phyloP scores from a whole-genome alignment of 2,888 invertebrate genomes.

The Arctia plantaginis region DNA sequence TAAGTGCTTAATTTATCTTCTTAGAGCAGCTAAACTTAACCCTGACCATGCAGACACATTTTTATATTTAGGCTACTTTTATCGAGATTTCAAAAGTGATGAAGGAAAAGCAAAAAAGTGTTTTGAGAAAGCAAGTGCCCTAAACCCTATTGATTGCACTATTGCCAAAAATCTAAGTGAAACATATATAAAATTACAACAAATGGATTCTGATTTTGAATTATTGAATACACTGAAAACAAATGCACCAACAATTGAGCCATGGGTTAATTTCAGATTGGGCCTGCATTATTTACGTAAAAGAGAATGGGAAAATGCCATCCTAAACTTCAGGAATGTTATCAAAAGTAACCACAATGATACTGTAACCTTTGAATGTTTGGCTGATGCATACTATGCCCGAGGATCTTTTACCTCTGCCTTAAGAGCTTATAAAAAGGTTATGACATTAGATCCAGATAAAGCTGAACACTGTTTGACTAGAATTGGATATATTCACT shows the following conservation, averaged over 20 bases:
- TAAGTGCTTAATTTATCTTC: slow-evolving; percentile 87
- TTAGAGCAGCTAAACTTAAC: slow-evolving; percentile 90
- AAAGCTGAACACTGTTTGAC: slow-evolving; percentile 89
- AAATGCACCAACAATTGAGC: slow-evolving; percentile 81
- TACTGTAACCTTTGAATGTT: slow-evolving; percentile 93
- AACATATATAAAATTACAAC: slow-evolving; percentile 89
- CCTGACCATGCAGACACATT: slow-evolving; percentile 92
- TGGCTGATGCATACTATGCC: slow-evolving; percentile 96
- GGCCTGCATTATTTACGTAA: slow-evolving; percentile 93
- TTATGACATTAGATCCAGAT: slow-evolving; percentile 88
- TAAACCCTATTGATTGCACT: slow-evolving; percentile 89
- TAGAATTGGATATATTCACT: slow-evolving; percentile 92
- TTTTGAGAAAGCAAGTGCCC: slow-evolving; percentile 93
- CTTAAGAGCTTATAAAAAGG: slow-evolving; percentile 94
- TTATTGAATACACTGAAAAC: slow-evolving; percentile 84
- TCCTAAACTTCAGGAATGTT: slow-evolving; percentile 91
- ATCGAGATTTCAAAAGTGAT: slow-evolving; percentile 88
- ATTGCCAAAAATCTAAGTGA: slow-evolving; percentile 92
- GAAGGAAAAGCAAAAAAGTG: slow-evolving; percentile 92
- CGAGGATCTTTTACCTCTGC: slow-evolving; percentile 96
- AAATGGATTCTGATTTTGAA: slow-evolving; percentile 88
- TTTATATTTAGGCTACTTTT: slow-evolving; percentile 91
- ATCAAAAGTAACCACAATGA: slow-evolving; percentile 90
- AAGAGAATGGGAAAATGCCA: slow-evolving; percentile 91
- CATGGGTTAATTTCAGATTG: slow-evolving; percentile 94